A percentile compares a stretch with the other conserved stretches of the same genome.
These are phyloP conservation scores for Eulemur albifrons DNA, from an alignment of 2,797 vertebrate species.

Conservation along the genomic window DNA sequence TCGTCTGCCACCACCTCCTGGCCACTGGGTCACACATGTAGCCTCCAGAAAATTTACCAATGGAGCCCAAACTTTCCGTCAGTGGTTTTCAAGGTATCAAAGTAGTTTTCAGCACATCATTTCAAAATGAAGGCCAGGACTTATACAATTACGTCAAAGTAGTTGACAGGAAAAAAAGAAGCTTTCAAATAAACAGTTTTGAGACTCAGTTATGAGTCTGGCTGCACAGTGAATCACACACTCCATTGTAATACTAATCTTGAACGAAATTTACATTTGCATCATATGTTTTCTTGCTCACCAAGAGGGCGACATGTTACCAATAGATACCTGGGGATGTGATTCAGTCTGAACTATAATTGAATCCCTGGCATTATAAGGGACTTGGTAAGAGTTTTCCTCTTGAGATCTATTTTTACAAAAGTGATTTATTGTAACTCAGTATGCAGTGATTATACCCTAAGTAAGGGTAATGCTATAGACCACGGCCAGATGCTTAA, in stretches of 20 bases:
- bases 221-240: neutral
- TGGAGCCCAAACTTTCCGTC: neutral
- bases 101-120: neutral
- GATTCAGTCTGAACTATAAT: neutral
- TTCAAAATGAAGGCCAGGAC: neutral
- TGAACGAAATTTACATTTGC: neutral
- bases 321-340: neutral
- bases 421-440: neutral
- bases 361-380: neutral
- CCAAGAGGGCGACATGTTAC: neutral
- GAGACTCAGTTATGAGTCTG: neutral
- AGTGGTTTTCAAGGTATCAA: neutral
- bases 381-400: neutral
- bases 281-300: neutral
- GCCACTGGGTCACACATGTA: rapidly evolving
- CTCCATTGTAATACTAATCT: neutral
- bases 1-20: too few species aligned
- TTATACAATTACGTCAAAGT: neutral
- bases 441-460: neutral
- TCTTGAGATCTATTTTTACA: neutral
- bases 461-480: neutral
- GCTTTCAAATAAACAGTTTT: neutral
- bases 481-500: neutral
- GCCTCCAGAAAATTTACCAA: neutral
- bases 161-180: neutral